Conservation (phyloP, 1,140 invertebrate genomes). For the Lordiphosa clarofinis region DNA sequence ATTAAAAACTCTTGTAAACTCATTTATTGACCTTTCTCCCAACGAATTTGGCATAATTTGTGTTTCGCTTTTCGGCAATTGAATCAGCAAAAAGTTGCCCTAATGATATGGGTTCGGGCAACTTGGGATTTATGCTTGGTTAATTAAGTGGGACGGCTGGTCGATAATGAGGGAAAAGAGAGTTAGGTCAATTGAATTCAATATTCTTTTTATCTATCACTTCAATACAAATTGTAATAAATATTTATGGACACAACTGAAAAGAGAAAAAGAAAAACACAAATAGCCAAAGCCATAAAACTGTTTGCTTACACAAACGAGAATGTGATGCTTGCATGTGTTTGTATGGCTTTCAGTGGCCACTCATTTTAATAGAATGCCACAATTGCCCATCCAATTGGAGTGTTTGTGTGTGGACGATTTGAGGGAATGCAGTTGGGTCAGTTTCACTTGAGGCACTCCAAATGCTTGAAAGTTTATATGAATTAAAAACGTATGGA, state of each 20-base stretch:
- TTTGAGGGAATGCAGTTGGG: background rate
- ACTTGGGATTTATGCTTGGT: constrained; percentile 38
- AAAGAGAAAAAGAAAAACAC: constrained; percentile 36
- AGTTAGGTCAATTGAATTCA: constrained; percentile 2
- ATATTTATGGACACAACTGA: constrained; percentile 54
- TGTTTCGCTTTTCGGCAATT: constrained; percentile 33
- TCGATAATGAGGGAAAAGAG: constrained; percentile 26
- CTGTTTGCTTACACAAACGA: constrained; percentile 29
- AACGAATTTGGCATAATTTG: constrained; percentile 24
- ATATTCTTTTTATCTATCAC: constrained; percentile 4
- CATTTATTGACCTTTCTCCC: constrained; percentile 56
- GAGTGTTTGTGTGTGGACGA: constrained; percentile 16
- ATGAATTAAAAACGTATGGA: constrained; percentile 14
- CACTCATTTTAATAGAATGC: constrained; percentile 51
- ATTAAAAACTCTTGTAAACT: constrained; percentile 70
- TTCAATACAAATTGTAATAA: constrained; percentile 48
- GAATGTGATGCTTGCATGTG: constrained; percentile 3
- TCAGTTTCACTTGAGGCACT: constrained; percentile 4
- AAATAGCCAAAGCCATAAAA: constrained; percentile 57
- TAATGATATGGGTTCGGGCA: constrained; percentile 49
- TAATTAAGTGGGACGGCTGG: constrained; percentile 51
- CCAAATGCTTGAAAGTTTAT: constrained; percentile 1
- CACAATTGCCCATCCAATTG: constrained; percentile 53
- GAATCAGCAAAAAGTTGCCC: constrained; percentile 57
- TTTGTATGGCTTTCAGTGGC: constrained; percentile 28